Evolutionary conservation across 2,113 vertebrate genomes (phyloP).

Genomic region (Diphyllodes magnificus): DNA sequence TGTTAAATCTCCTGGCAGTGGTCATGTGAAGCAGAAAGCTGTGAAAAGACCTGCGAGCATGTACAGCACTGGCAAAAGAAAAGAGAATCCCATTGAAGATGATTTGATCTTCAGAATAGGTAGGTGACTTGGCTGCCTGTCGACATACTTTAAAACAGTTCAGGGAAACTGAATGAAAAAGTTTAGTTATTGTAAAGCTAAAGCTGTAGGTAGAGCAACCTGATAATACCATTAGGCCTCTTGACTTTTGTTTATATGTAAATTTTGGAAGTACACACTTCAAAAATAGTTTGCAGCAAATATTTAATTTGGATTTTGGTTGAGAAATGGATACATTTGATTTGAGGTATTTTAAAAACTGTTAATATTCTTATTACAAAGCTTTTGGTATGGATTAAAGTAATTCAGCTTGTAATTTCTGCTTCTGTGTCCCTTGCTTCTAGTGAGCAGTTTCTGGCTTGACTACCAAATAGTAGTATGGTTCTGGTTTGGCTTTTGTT

Average conservation of each 20-base stretch:
- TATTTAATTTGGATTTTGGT: not conserved
- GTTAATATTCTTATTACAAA: not conserved
- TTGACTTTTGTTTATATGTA: not conserved
- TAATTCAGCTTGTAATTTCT: not conserved
- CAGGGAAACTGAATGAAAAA: not conserved
- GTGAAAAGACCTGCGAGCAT: conserved; percentile 92
- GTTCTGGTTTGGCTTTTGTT: not conserved
- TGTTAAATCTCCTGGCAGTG: conserved; percentile 88
- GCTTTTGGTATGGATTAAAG: not conserved
- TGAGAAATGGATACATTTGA: not conserved
- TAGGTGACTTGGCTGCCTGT: conserved; percentile 49
- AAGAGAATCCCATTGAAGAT: conserved; percentile 95
- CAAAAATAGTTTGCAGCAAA: not conserved
- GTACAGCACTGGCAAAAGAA: conserved; percentile 94
- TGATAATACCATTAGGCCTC: not conserved
- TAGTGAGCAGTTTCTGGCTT: not conserved
- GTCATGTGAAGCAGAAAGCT: conserved; percentile 90
- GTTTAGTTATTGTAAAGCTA: not conserved
- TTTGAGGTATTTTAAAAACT: not conserved
- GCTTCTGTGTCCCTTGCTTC: not conserved
- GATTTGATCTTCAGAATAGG: conserved; percentile 94
- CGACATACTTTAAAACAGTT: not conserved
- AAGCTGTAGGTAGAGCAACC: not conserved
- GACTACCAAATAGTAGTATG: not conserved
- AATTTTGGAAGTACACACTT: not conserved